phyloP scores from a whole-genome alignment of 2,113 vertebrate genomes.

The Bostrychus sinensis region DNA sequence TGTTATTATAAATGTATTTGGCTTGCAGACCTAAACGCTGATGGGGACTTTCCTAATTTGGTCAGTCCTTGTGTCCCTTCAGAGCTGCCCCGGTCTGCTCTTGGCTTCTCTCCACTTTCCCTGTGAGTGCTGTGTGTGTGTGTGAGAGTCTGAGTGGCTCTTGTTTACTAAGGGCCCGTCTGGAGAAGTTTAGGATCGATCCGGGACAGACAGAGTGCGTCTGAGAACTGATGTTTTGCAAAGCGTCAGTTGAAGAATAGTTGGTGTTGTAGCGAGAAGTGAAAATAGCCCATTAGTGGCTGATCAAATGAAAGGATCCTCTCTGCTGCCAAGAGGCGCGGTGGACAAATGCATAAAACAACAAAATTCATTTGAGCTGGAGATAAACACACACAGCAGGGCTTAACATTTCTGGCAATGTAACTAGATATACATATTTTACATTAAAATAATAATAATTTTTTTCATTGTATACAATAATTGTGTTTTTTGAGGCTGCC shows the following conservation, averaged over 20 bases:
- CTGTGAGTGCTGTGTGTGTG: slow-evolving; percentile 27
- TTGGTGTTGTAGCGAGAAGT: slow-evolving; percentile 38
- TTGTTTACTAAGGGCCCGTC: slow-evolving; percentile 55
- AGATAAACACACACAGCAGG: no score
- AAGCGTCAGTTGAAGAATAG: slow-evolving; percentile 43
- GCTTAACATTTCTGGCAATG: no score
- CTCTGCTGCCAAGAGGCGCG: slow-evolving; percentile 51
- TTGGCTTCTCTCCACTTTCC: slow-evolving; percentile 34
- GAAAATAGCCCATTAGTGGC: slow-evolving; percentile 64
- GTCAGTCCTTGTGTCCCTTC: neutral
- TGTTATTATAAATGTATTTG: neutral
- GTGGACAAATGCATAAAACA: slow-evolving; percentile 48
- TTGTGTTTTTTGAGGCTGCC: no score
- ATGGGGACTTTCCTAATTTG: slow-evolving; percentile 8
- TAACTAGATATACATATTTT: no score
- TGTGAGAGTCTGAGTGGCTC: slow-evolving; percentile 45
- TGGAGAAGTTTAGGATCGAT: slow-evolving; percentile 55
- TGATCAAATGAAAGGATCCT: slow-evolving; percentile 61
- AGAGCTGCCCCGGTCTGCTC: slow-evolving; percentile 15
- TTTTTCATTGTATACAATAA: no score
- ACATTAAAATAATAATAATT: no score
- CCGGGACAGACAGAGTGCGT: slow-evolving; percentile 64
- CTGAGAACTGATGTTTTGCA: slow-evolving; percentile 49
- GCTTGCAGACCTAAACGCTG: neutral
- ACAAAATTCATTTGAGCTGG: no score